Base-by-base conservation (phyloP, 2,797 vertebrate species). In the Streptopelia turtur region DNA sequence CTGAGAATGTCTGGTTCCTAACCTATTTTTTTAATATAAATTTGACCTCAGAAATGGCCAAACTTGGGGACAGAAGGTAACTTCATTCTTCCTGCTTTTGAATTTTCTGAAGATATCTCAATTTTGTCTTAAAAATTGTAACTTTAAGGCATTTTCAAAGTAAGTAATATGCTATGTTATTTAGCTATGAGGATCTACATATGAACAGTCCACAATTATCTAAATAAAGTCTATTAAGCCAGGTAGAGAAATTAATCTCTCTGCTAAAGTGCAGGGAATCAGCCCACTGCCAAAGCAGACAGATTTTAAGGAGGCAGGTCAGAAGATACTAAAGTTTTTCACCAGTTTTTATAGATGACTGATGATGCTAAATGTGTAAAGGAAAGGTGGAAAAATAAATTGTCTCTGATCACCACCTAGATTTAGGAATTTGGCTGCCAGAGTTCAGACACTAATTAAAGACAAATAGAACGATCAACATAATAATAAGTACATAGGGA, bases 401-500 rank as follows among this genome's bases (percentile, higher is more conserved):
- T 16, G 50, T 22, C 77, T 84, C 56, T 37, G 74, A 84, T 30
- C 18, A 79, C 18, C 50, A 69, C 56, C 49, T 83, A 86, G 55
- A 82, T 79, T 76, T 72, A 80, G 35, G 56, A 72, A 79, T 84
- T 91, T 91, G 83, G 35, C 75, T 93, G 83, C 80, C 74, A n/a
- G 74, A 84, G 69, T 87, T 84, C 77, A 90, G 66, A 27, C n/a
- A 74, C 83, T 74, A 90, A 82, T 95, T 95, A 95, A 14, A 70
- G 90, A 94, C 82, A 90, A 95, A 96, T 94, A 33, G 31, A 96
- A 94, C 70, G 43, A 90, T 80, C 8, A 0, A 89, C 63, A 60
- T 22, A 86, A 83, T 89, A 93, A 87, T 71, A 94, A 95, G 92
- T 93, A 92, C 71, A 50, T 53, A 81, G 89, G 85, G 56, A 96